Evolutionary conservation across 1,140 invertebrate species (phyloP).

Genomic region (Platyura marginata): DNA sequence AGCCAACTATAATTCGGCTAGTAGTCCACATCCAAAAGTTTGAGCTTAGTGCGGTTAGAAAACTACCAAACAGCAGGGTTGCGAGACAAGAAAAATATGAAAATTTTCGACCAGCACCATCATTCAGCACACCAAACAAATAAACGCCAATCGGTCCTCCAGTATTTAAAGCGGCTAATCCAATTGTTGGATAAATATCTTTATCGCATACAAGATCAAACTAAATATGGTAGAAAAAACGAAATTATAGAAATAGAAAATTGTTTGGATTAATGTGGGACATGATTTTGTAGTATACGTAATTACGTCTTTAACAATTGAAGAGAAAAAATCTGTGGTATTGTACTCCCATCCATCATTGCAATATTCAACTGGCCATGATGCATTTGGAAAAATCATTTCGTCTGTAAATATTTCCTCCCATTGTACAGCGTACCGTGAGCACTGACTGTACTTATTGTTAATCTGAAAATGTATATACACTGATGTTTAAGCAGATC

Average conservation of each 20-base stretch:
- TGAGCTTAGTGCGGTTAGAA: constrained; percentile 51
- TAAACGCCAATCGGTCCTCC: constrained; percentile 75
- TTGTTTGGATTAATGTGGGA: constrained; percentile 3
- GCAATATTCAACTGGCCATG: constrained; percentile 46
- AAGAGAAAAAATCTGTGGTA: constrained; percentile 41
- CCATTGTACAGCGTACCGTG: constrained; percentile 53
- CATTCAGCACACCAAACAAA: constrained; percentile 64
- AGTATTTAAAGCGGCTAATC: constrained; percentile 59
- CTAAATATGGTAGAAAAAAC: constrained; percentile 29
- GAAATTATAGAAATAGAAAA: neutral
- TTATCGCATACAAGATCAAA: constrained; percentile 71
- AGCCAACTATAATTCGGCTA: constrained; percentile 57
- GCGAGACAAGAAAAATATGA: constrained; percentile 69
- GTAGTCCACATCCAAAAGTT: constrained; percentile 67
- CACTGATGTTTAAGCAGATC: too few species aligned
- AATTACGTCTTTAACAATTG: constrained; percentile 65
- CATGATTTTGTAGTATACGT: neutral
- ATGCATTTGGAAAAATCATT: constrained; percentile 26
- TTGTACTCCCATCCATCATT: constrained; percentile 67
- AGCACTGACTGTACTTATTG: constrained; percentile 42
- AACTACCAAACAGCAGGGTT: constrained; percentile 53
- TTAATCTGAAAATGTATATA: too few species aligned
- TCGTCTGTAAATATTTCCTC: constrained; percentile 10
- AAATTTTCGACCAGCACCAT: constrained; percentile 59
- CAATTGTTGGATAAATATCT: constrained; percentile 68